Percentiles rank a stretch among this genome's conserved stretches.
Conservation (phyloP, 2,113 vertebrate species). For the Eurypyga helias region DNA sequence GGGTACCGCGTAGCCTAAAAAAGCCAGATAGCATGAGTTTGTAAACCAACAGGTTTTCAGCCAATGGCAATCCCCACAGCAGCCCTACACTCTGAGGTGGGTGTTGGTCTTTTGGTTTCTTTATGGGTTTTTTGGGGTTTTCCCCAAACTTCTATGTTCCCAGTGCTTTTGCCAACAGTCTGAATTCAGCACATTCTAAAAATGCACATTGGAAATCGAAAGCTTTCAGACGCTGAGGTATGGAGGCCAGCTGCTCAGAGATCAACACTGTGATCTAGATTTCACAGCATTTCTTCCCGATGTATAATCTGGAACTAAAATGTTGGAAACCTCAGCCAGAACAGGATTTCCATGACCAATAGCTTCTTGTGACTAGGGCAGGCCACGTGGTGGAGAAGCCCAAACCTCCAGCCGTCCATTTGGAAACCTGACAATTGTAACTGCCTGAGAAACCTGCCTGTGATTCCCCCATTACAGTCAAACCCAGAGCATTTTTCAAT, state of each 20-base stretch:
- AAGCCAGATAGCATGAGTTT: background rate
- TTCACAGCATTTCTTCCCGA: background rate
- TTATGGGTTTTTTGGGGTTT: background rate
- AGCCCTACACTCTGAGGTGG: background rate
- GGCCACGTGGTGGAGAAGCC: background rate
- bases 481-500: background rate
- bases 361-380: background rate
- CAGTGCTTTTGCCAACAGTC: background rate
- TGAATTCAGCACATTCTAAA: background rate
- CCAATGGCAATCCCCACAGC: background rate
- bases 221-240: background rate
- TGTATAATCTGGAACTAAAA: background rate
- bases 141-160: background rate
- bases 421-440: background rate
- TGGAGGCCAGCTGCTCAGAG: background rate
- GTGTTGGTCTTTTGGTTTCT: background rate
- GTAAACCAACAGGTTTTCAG: background rate
- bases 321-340: background rate
- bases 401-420: background rate
- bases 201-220: background rate
- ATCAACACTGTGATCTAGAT: background rate
- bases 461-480: background rate
- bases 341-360: background rate
- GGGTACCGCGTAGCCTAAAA: background rate
- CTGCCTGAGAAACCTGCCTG: background rate